A percentile compares a stretch with the other conserved stretches of the same genome.
These are phyloP conservation scores for Caenorhabditis parvicauda DNA, from an alignment of 2,888 invertebrate species.

Conservation along the genomic window DNA sequence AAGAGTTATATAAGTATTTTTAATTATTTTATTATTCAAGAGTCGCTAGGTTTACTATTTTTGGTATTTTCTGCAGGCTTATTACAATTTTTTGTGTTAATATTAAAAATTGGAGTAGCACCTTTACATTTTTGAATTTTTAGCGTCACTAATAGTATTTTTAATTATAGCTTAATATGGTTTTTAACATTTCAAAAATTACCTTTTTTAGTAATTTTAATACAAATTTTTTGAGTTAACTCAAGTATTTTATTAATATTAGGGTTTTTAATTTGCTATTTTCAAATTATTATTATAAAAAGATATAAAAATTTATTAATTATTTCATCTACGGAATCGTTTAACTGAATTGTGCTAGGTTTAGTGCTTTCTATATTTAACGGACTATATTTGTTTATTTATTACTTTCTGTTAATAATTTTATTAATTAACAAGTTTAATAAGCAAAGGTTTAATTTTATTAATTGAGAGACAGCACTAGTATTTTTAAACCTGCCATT, in stretches of 20 bases:
- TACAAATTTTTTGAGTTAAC: constrained; percentile 28
- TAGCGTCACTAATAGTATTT: constrained; percentile 33
- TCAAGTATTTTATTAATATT: constrained; percentile 28
- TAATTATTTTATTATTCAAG: constrained; percentile 44
- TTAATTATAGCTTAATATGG: constrained; percentile 32
- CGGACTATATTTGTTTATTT: constrained; percentile 36
- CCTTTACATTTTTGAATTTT: constrained; percentile 42
- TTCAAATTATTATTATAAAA: constrained; percentile 39
- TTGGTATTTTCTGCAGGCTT: constrained; percentile 25
- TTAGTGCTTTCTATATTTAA: constrained; percentile 33
- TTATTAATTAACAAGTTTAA: constrained; percentile 34
- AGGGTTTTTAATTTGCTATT: constrained; percentile 38
- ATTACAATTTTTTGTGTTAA: constrained; percentile 37
- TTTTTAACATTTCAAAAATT: constrained; percentile 48
- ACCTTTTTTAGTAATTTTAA: constrained; percentile 72
- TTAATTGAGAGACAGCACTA: constrained; percentile 32
- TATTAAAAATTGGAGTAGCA: constrained; percentile 38
- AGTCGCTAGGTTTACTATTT: constrained; percentile 37
- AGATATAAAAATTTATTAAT: constrained; percentile 37
- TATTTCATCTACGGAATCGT: constrained; percentile 41
- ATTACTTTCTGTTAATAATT: constrained; percentile 39
- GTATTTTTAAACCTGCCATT: constrained; percentile 41
- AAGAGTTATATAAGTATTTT: constrained; percentile 33
- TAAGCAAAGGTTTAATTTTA: constrained; percentile 21
- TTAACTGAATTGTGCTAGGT: constrained; percentile 63